Evolutionary conservation across 2,888 invertebrate species (phyloP), one percentile per base, ranked within the genome.

Genomic region (Megalurothrips usitatus): DNA sequence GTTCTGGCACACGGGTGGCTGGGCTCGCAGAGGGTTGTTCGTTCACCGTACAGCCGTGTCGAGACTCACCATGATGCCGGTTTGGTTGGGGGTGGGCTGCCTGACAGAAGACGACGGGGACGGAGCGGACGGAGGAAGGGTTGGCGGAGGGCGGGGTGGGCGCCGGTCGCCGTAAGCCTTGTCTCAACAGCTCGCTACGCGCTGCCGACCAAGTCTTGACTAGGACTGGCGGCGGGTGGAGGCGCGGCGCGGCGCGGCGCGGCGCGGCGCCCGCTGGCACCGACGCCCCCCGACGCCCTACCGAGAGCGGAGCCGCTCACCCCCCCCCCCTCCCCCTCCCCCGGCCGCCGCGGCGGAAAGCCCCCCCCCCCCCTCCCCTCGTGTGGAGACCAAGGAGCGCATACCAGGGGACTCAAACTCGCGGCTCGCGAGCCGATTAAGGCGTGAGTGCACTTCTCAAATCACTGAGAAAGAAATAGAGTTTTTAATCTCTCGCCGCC

Each of bases 131-230:
- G 58, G 58, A 14, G 58, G 58, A 58, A 6, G 58, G 10, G 52
- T 3, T 2, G 58, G 58, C 2, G 14, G 58, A 58, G 58, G 58
- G 14, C 58, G 58, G 34, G 34, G 58, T 17, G 58, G 14, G 2
- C 17, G 58, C 34, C 34, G 34, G 34, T 58, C 58, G n/a, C 58
- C 17, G 58, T n/a, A 17, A 58, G 58, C 6, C 58, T 58, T 17
- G 68, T n/a, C 68, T 75, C 68, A 75, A 26, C 68, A 75, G 26
- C 68, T 75, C 23, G 68, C 68, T 75, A 75, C 68, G 68, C 68
- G 68, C 68, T 26, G 68, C 68, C 68, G 68, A 26, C 23, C 68
- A 26, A 75, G 68, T n/a, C 68, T 75, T 26, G 68, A 75, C 68
- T 75, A 9, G 68, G 68, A 75, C 68, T 75, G 68, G 26, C 23